Percentiles rank a stretch among this genome's conserved stretches.
Conservation (phyloP, 1,140 invertebrate genomes). For the Samia ricini region DNA sequence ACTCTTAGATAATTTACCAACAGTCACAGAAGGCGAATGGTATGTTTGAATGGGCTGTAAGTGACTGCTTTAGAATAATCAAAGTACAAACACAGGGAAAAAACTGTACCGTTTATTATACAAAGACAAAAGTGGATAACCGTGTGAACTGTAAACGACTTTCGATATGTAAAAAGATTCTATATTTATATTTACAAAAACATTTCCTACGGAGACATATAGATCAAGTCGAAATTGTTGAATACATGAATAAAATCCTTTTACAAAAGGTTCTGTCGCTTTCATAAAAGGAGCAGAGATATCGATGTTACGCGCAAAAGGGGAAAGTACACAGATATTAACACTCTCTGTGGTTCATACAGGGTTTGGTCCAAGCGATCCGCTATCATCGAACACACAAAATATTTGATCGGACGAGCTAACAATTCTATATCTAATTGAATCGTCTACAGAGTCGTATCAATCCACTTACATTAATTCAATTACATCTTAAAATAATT, state of each 20-base stretch:
- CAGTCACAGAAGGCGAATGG: no score
- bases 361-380: background rate
- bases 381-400: no score
- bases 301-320: background rate
- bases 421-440: no score
- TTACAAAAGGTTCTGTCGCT: background rate
- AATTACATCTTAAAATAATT: no score
- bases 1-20: no score
- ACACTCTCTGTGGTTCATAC: background rate
- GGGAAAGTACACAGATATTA: background rate
- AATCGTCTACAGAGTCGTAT: no score
- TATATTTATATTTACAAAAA: background rate
- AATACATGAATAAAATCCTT: constrained; percentile 4
- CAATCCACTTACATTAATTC: no score
- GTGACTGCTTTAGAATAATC: background rate
- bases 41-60: no score
- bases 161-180: background rate
- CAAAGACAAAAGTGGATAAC: no score
- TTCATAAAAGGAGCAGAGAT: constrained; percentile 1
- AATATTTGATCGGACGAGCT: no score
- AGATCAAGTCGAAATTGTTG: constrained; percentile 8
- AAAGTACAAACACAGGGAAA: no score
- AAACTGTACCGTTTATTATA: background rate
- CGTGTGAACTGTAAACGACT: background rate
- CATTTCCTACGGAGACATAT: background rate